These are phyloP conservation scores for Mylabris phalerata DNA, from an alignment of 1,140 invertebrate species.

Conservation along the genomic window DNA sequence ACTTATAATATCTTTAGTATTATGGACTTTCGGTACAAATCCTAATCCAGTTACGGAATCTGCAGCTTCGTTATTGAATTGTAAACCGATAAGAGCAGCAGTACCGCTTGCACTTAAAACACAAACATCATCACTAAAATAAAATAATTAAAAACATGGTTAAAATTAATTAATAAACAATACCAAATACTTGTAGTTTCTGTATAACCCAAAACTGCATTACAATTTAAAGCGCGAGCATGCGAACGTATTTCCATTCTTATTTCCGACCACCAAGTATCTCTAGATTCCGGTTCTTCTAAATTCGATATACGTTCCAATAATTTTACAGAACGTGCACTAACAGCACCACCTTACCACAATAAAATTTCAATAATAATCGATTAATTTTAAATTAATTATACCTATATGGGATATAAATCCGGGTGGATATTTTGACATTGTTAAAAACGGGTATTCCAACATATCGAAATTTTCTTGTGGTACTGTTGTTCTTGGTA, in stretches of 20 bases:
- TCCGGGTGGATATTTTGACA: constrained; percentile 80
- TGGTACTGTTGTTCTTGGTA: constrained; percentile 30
- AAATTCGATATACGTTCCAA: constrained; percentile 72
- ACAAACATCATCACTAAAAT: constrained; percentile 84
- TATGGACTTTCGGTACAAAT: background rate
- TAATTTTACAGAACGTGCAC: constrained; percentile 79
- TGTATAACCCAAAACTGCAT: constrained; percentile 88
- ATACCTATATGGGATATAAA: constrained; percentile 85
- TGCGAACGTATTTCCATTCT: constrained; percentile 91
- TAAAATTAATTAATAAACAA: constrained; percentile 23
- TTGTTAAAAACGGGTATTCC: constrained; percentile 94
- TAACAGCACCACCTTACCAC: constrained; percentile 69
- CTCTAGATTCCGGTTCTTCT: constrained; percentile 84
- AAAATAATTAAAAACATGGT: background rate
- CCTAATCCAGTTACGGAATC: constrained; percentile 8
- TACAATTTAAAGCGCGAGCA: constrained; percentile 80
- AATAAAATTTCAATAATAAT: background rate
- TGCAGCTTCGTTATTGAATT: constrained; percentile 37
- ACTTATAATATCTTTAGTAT: background rate
- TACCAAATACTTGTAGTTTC: constrained; percentile 87
- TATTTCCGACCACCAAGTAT: constrained; percentile 91
- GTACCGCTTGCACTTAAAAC: constrained; percentile 90
- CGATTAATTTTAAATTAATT: background rate
- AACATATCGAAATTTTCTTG: constrained; percentile 59
- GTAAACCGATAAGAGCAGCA: constrained; percentile 73